A percentile compares a stretch with the other conserved stretches of the same genome.
phyloP scores from a whole-genome alignment of 2,797 vertebrate species.

The Sebastes kiyomatsui region DNA sequence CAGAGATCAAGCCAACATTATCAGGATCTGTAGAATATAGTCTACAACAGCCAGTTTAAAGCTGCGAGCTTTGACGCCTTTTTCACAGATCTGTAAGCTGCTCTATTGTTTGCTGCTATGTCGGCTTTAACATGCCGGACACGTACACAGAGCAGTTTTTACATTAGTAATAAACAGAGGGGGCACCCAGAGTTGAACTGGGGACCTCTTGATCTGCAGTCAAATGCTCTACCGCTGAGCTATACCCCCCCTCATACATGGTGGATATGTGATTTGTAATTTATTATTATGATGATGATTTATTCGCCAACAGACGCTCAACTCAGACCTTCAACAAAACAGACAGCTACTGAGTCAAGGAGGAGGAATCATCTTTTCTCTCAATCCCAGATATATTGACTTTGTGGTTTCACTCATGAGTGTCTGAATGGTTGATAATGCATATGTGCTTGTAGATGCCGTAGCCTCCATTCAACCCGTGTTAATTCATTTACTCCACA shows the following conservation, averaged over 20 bases:
- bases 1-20: neutral
- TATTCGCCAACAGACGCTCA: neutral
- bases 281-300: no score
- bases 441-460: neutral
- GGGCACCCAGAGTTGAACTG: slow-evolving; percentile 61
- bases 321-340: neutral
- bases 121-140: neutral
- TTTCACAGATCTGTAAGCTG: neutral
- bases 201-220: slow-evolving; percentile 67
- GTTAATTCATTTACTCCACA: slow-evolving; percentile 27
- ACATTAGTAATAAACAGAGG: neutral
- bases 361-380: neutral
- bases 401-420: neutral
- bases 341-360: neutral
- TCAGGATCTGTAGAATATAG: neutral
- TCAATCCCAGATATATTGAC: slow-evolving; percentile 2
- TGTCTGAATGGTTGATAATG: slow-evolving; percentile 22
- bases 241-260: slow-evolving; percentile 40
- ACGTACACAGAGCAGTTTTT: neutral
- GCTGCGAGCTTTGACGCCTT: neutral
- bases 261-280: rapidly evolving
- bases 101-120: neutral
- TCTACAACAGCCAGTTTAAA: neutral
- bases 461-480: neutral
- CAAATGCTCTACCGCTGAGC: slow-evolving; percentile 70